Percentiles rank a stretch among this genome's conserved stretches.
phyloP scores from a whole-genome alignment of 2,888 invertebrate species.

The Malacosoma neustria region DNA sequence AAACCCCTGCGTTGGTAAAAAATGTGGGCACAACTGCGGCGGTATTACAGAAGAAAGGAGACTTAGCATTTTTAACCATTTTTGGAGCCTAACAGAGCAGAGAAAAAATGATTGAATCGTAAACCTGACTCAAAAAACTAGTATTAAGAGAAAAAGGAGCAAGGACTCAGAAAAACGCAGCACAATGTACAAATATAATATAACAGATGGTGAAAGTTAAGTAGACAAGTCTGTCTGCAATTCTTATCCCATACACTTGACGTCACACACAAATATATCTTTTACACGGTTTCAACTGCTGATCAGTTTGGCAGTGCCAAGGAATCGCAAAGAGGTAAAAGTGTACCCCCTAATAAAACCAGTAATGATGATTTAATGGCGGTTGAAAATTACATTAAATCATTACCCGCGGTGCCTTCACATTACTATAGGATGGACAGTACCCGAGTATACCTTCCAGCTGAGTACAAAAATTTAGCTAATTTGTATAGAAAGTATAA shows the following conservation, averaged over 20 bases:
- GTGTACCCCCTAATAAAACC: slow-evolving; percentile 10
- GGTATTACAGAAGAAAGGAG: slow-evolving; percentile 9
- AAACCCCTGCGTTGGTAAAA: slow-evolving; percentile 11
- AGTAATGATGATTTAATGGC: too few species aligned
- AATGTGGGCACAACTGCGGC: slow-evolving; percentile 13
- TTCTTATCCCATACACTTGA: slow-evolving; percentile 11
- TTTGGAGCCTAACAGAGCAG: slow-evolving; percentile 5
- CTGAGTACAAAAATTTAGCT: too few species aligned
- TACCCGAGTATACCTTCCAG: too few species aligned
- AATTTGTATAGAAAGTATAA: not conserved
- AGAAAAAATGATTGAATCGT: slow-evolving; percentile 9
- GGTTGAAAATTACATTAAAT: slow-evolving; percentile 4
- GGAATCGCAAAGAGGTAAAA: slow-evolving; percentile 13
- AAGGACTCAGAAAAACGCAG: slow-evolving; percentile 3
- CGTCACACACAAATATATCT: slow-evolving; percentile 6
- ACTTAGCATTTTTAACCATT: slow-evolving; percentile 8
- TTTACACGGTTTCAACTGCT: slow-evolving; percentile 6
- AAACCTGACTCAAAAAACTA: slow-evolving; percentile 3
- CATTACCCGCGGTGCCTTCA: too few species aligned
- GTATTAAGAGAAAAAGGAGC: slow-evolving; percentile 8
- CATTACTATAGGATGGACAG: too few species aligned
- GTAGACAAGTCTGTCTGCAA: slow-evolving; percentile 9
- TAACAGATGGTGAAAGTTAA: slow-evolving; percentile 13
- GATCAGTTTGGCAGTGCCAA: slow-evolving; percentile 5
- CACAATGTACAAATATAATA: slow-evolving; percentile 8